Evolutionary conservation across 2,797 vertebrate species (phyloP), one percentile per base, ranked within the genome.

Genomic region (Spheniscus humboldti): DNA sequence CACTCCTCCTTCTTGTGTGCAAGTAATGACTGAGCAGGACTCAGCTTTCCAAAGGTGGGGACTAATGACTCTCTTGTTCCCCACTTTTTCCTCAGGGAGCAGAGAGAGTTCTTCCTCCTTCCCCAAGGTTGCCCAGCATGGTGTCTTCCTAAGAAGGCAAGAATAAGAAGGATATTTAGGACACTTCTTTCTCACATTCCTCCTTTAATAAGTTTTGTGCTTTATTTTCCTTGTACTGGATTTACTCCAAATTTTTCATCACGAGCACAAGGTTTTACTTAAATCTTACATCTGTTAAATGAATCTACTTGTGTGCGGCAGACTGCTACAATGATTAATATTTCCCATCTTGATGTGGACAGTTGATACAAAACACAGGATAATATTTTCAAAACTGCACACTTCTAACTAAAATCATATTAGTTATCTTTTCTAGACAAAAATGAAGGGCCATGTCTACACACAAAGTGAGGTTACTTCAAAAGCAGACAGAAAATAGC

Each of bases 401-500:
- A 69, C 83, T 95, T 91, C 78, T 87, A 60, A 74, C 64, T 83
- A 45, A 88, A 89, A 92, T 91, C 60, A 6, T 88, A 92, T 95
- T 91, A 88, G 81, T 93, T 66, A 88, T 80, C 64, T 83, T 93
- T 93, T 96, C 78, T 88, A 93, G 90, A 93, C 96, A 90, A 74
- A 91, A 95, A 52, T 47, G 88, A 91, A 94, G 74, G 89, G 30
- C 68, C 18, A 9, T 52, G 68, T 90, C 93, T 97, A 33, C 43
- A 39, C 50, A 93, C 30, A 30, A 50, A 85, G 19, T 39, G 80
- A 91, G 16, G 56, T 80, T 89, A 77, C 60, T 90, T 90, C 86
- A 91, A 85, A 96, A 80, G 68, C 81, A 96, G 94, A 87, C 84
- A 86, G 72, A 91, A 95, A 91, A 86, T 60, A 55, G 7, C 5